phyloP scores from a whole-genome alignment of 2,888 invertebrate species.

The Drosophila mimetica region DNA sequence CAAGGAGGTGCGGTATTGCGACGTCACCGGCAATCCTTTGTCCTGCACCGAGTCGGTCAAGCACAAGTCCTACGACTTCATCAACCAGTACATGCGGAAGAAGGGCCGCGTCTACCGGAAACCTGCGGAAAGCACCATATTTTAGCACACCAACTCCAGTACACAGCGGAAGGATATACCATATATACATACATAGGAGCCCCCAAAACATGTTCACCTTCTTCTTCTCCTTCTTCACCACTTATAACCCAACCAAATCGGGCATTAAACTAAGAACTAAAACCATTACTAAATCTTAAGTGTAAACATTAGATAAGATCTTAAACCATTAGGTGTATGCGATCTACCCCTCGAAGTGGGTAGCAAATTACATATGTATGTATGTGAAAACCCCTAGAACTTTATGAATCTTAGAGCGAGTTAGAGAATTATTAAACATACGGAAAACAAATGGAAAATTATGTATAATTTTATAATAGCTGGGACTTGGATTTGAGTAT shows the following conservation, averaged over 20 bases:
- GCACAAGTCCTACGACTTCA: constrained; percentile 97
- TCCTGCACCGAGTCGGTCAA: constrained; percentile 87
- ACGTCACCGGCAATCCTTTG: constrained; percentile 54
- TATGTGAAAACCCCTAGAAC: background rate
- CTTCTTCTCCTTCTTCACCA: background rate
- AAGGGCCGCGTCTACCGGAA: constrained; percentile 89
- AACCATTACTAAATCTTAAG: background rate
- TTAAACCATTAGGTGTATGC: background rate
- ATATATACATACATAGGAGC: too few species aligned
- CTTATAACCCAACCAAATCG: constrained; percentile 2
- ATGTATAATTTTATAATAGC: background rate
- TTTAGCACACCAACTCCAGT: background rate
- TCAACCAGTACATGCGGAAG: constrained; percentile 97
- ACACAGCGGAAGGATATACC: background rate
- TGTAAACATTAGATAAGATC: background rate
- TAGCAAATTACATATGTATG: too few species aligned
- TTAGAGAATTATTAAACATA: background rate
- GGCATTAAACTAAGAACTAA: background rate
- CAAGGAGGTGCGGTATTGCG: constrained; percentile 69
- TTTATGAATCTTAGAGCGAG: background rate
- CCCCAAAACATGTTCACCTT: too few species aligned
- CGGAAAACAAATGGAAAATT: background rate
- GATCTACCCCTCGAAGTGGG: constrained; percentile 11
- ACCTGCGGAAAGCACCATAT: constrained; percentile 49
- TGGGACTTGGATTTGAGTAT: background rate